phyloP scores from a whole-genome alignment of 2,888 invertebrate species.

The Heliconius erato region DNA sequence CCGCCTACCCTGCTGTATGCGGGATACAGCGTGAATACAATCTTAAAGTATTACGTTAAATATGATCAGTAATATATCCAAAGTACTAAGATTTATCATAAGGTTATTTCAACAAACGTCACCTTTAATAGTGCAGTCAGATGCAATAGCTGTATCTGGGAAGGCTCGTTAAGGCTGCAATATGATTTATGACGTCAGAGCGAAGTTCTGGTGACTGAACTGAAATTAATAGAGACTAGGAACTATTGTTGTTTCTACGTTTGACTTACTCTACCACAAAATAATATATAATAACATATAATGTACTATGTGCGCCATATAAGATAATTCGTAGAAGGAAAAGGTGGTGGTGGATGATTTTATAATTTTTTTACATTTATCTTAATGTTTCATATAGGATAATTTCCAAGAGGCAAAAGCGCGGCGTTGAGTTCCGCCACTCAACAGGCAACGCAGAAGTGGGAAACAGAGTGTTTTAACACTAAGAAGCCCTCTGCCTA shows the following conservation, averaged over 20 bases:
- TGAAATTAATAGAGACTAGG: conserved; percentile 8
- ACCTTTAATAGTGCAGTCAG: conserved; percentile 41
- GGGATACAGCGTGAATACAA: no score
- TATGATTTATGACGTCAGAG: not conserved
- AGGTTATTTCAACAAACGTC: conserved; percentile 36
- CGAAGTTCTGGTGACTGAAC: no score
- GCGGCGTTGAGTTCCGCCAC: no score
- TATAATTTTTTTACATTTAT: not conserved
- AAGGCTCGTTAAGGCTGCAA: conserved; percentile 40
- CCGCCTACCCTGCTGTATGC: no score
- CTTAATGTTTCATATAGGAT: not conserved
- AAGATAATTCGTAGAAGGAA: no score
- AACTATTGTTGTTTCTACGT: conserved; percentile 12
- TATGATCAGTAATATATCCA: not conserved
- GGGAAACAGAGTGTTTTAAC: no score
- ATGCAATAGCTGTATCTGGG: conserved; percentile 36
- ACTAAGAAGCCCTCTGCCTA: no score
- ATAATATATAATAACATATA: not conserved
- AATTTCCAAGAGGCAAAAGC: not conserved
- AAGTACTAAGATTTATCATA: conserved; percentile 12
- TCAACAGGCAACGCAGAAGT: no score
- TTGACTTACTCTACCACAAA: not conserved
- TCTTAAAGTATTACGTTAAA: not conserved
- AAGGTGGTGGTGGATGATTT: conserved; percentile 22
- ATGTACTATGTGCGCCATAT: no score